Conservation (phyloP, 2,797 vertebrate species). For the Sphaeramia orbicularis region DNA sequence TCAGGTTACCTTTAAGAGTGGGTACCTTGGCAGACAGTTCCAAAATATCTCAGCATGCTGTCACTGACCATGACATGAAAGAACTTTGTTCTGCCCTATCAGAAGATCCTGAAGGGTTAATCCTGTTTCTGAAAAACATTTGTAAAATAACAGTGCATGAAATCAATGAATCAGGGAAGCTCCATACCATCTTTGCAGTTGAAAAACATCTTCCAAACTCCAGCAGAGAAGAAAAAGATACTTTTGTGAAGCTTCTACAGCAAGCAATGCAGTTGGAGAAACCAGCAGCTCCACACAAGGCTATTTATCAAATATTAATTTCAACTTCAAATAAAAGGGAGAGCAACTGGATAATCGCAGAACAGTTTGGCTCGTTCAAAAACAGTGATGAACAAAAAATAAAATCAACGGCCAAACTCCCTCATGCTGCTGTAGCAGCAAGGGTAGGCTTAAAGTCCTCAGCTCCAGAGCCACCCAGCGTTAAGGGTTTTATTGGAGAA, state of each 20-base stretch:
- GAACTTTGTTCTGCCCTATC: constrained; percentile 70
- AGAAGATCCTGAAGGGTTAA: constrained; percentile 82
- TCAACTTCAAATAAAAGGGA: constrained; percentile 57
- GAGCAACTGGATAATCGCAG: constrained; percentile 83
- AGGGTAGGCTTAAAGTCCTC: constrained; percentile 24
- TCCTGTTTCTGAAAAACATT: constrained; percentile 87
- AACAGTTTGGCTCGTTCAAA: constrained; percentile 76
- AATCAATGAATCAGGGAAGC: constrained; percentile 53
- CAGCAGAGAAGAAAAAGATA: constrained; percentile 41
- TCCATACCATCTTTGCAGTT: constrained; percentile 67
- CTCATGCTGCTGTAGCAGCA: constrained; percentile 74
- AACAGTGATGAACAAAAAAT: constrained; percentile 3
- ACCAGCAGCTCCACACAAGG: constrained; percentile 14
- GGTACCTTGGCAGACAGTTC: constrained; percentile 73
- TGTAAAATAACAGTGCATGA: constrained; percentile 76
- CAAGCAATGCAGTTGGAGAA: constrained; percentile 48
- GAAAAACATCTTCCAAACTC: constrained; percentile 68
- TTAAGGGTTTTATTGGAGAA: constrained; percentile 58
- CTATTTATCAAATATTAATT: constrained; percentile 74
- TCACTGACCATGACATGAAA: constrained; percentile 73
- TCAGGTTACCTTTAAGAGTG: constrained; percentile 87
- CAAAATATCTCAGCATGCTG: constrained; percentile 72
- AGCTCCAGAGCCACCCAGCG: accelerated
- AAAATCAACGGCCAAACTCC: constrained; percentile 33
- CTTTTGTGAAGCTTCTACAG: constrained; percentile 71